These are phyloP conservation scores for Bubo bubo DNA, from an alignment of 2,113 vertebrate species.

Conservation along the genomic window DNA sequence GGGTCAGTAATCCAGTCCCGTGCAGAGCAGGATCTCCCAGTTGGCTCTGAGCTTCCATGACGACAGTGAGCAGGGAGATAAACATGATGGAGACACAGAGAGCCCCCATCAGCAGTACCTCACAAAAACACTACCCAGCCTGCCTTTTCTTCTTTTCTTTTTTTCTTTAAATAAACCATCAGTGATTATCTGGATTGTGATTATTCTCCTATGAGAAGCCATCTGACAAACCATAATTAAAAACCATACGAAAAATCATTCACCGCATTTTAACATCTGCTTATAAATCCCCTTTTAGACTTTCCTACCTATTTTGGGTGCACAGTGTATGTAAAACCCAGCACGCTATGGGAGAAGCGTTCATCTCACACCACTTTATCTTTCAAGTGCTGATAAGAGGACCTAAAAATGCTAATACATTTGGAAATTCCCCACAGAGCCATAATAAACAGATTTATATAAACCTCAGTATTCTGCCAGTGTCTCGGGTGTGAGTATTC, in stretches of 20 bases:
- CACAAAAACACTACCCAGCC: not conserved
- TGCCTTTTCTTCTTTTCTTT: not conserved
- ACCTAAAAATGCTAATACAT: slow-evolving; percentile 57
- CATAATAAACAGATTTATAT: slow-evolving; percentile 59
- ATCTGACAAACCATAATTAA: slow-evolving; percentile 48
- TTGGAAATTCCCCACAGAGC: slow-evolving; percentile 59
- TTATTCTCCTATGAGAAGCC: slow-evolving; percentile 32
- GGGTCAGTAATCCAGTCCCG: slow-evolving; percentile 58
- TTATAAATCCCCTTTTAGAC: slow-evolving; percentile 25
- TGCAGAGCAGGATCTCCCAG: slow-evolving; percentile 48
- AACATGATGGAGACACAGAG: not conserved
- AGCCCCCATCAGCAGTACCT: not conserved
- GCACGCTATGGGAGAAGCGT: not conserved
- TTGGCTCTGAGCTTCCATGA: slow-evolving; percentile 61
- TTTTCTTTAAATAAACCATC: slow-evolving; percentile 10
- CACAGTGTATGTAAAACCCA: not conserved
- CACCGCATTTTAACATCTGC: not conserved
- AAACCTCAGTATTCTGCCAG: slow-evolving; percentile 49
- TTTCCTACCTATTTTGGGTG: slow-evolving; percentile 21
- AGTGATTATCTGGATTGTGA: not conserved
- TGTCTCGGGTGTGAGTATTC: not conserved
- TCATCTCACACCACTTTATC: slow-evolving; percentile 53
- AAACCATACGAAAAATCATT: not conserved
- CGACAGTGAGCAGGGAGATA: slow-evolving; percentile 34
- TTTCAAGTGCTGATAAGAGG: slow-evolving; percentile 61